Conservation (phyloP, 1,140 invertebrate species). For the Lamellibrachia luymesi region DNA sequence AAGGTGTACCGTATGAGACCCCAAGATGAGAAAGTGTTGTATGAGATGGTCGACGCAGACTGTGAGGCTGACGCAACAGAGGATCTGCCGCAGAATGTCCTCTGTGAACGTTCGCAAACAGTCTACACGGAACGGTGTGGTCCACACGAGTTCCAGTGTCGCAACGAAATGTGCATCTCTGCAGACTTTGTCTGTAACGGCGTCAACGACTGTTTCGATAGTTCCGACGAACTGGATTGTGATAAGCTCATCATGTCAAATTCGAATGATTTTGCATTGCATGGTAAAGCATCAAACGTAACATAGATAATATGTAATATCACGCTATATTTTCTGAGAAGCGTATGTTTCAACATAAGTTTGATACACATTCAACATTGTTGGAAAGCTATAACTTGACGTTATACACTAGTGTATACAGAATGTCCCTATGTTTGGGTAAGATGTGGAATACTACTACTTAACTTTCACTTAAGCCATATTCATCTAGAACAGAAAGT, state of each 20-base stretch:
- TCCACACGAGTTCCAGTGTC: constrained; percentile 13
- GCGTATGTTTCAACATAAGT: too few species aligned
- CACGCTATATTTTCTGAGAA: too few species aligned
- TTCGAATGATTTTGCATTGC: neutral
- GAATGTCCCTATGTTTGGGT: too few species aligned
- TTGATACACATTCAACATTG: neutral
- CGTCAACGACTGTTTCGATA: constrained; percentile 33
- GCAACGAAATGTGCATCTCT: constrained; percentile 30
- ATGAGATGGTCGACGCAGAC: neutral
- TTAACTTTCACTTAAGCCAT: too few species aligned
- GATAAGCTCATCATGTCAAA: neutral
- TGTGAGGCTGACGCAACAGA: neutral
- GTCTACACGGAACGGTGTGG: constrained; percentile 11
- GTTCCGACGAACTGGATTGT: constrained; percentile 30
- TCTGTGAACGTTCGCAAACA: neutral
- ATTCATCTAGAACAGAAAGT: too few species aligned
- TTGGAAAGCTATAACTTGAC: neutral
- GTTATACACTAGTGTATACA: neutral
- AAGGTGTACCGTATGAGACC: neutral
- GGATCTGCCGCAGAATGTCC: neutral
- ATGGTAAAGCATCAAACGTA: too few species aligned
- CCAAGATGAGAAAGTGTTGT: neutral
- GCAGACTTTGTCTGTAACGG: constrained; percentile 35
- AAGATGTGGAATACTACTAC: too few species aligned
- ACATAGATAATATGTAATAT: too few species aligned